Evolutionary conservation across 2,797 vertebrate genomes (phyloP).

Genomic region (Cuniculus paca): DNA sequence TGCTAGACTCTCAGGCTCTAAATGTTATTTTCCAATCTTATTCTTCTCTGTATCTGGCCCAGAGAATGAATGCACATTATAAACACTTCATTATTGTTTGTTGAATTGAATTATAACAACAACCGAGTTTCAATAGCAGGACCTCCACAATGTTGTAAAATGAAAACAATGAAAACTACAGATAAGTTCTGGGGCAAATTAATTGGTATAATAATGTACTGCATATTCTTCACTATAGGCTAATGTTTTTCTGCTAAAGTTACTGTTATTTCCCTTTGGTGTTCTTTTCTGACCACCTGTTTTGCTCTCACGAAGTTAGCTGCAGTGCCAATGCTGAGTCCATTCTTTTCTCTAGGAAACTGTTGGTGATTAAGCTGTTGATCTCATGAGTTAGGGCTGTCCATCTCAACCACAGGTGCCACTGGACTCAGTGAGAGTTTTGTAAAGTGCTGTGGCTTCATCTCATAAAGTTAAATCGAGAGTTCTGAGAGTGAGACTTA

Average conservation of each 20-base stretch:
- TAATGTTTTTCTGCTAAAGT: background rate
- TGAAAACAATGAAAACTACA: background rate
- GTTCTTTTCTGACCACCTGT: background rate
- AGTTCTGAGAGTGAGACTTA: background rate
- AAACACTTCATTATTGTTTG: slow-evolving; percentile 57
- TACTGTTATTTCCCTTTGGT: background rate
- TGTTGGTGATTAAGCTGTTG: background rate
- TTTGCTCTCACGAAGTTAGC: background rate
- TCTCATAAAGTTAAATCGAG: background rate
- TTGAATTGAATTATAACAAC: slow-evolving; percentile 57
- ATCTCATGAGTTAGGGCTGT: background rate
- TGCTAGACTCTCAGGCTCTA: slow-evolving; percentile 4
- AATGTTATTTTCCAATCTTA: slow-evolving; percentile 60
- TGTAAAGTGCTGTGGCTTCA: background rate
- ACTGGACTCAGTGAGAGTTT: background rate
- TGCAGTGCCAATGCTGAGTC: background rate
- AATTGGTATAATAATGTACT: background rate
- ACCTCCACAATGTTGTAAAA: background rate
- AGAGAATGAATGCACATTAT: slow-evolving; percentile 58
- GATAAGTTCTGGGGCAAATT: slow-evolving; percentile 8
- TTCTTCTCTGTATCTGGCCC: slow-evolving; percentile 56
- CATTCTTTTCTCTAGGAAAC: background rate
- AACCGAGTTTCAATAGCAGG: background rate
- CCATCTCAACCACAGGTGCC: background rate
- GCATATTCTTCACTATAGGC: background rate